phyloP scores from a whole-genome alignment of 2,888 invertebrate species.

The Mesorhabditis belari region DNA sequence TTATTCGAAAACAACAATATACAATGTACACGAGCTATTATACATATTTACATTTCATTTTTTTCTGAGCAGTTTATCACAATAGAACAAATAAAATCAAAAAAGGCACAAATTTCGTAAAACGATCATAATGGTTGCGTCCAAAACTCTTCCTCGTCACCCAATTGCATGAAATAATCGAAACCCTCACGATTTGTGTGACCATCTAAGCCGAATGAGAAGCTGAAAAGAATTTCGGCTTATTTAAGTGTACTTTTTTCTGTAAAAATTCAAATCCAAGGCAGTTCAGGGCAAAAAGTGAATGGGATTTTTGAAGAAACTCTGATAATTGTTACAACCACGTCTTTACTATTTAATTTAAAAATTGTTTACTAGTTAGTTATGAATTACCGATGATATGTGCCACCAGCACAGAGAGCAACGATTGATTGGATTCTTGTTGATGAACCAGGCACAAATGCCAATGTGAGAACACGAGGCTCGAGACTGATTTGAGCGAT shows the following conservation, averaged over 20 bases:
- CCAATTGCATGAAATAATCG: slow-evolving; percentile 77
- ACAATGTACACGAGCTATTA: too few relatives aligned
- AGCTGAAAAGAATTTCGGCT: slow-evolving; percentile 61
- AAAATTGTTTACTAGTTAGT: slow-evolving; percentile 32
- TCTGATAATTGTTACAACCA: too few relatives aligned
- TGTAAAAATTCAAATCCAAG: slow-evolving; percentile 55
- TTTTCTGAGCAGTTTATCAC: too few relatives aligned
- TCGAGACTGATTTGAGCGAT: slow-evolving; percentile 13
- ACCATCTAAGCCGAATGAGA: slow-evolving; percentile 75
- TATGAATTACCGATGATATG: slow-evolving; percentile 16
- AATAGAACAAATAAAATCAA: too few relatives aligned
- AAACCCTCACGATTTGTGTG: slow-evolving; percentile 68
- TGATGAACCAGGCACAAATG: slow-evolving; percentile 8
- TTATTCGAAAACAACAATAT: too few relatives aligned
- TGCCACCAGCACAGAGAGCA: slow-evolving; percentile 23
- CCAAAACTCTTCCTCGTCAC: slow-evolving; percentile 68
- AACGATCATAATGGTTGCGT: slow-evolving; percentile 7
- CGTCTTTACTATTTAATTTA: too few relatives aligned
- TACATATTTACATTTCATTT: too few relatives aligned
- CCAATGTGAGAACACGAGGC: slow-evolving; percentile 15
- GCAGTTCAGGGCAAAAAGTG: too few relatives aligned
- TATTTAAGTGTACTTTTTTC: not conserved
- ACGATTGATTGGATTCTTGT: slow-evolving; percentile 14
- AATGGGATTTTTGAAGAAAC: too few relatives aligned
- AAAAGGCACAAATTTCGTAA: not conserved